phyloP scores from a whole-genome alignment of 2,888 invertebrate genomes.

The Nysson spinosus region DNA sequence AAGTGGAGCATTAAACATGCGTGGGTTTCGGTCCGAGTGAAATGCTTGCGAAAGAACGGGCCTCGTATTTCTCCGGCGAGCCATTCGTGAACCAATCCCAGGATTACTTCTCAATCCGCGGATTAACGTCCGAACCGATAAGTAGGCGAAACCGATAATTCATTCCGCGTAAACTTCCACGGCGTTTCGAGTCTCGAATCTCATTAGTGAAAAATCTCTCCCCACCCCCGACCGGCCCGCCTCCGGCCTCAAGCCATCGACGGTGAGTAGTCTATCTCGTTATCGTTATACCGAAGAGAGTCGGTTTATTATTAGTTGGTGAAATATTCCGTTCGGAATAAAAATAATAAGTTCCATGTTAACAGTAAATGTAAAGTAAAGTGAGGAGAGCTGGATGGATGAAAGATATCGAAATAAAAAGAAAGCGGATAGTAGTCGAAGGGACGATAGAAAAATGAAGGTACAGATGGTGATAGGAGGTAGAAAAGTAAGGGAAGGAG shows the following conservation, averaged over 20 bases:
- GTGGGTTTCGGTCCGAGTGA: conserved; percentile 31
- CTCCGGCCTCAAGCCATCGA: too few relatives aligned
- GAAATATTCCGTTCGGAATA: too few relatives aligned
- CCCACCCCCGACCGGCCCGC: too few relatives aligned
- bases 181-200: not conserved
- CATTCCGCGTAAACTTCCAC: not conserved
- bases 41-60: conserved; percentile 39
- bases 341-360: too few relatives aligned
- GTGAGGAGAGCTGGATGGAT: too few relatives aligned
- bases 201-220: conserved; percentile 2
- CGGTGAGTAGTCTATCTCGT: too few relatives aligned
- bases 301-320: too few relatives aligned
- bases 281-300: too few relatives aligned
- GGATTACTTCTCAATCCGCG: conserved; percentile 17
- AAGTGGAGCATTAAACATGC: conserved; percentile 56
- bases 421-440: not conserved
- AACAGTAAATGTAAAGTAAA: too few relatives aligned
- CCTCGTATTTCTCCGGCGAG: conserved; percentile 16
- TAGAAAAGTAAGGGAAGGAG: not conserved
- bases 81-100: conserved; percentile 11
- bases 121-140: conserved; percentile 4
- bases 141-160: conserved; percentile 5
- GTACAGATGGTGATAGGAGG: not conserved
- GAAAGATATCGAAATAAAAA: not conserved
- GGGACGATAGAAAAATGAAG: not conserved